A percentile compares a stretch with the other conserved stretches of the same genome.
These are phyloP conservation scores for Mesochorus sp. DNA, from an alignment of 2,888 invertebrate genomes.

Conservation along the genomic window DNA sequence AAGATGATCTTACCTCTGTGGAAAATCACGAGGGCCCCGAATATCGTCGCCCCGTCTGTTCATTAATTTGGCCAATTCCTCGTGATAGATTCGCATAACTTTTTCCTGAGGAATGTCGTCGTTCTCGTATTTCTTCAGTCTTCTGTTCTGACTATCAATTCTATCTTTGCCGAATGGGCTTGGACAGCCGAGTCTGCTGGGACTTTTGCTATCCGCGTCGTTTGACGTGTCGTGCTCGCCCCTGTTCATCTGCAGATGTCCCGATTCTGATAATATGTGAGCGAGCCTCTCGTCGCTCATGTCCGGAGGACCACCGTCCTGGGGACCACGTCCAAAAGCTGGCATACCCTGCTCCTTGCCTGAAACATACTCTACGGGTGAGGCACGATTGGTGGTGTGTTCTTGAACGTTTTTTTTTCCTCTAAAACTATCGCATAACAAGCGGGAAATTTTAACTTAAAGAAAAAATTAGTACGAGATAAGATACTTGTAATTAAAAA, in stretches of 20 bases:
- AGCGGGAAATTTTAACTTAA: slow-evolving; percentile 47
- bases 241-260: slow-evolving; percentile 91
- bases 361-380: slow-evolving; percentile 83
- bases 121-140: slow-evolving; percentile 93
- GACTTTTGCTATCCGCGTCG: slow-evolving; percentile 91
- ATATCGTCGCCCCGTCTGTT: slow-evolving; percentile 89
- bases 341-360: slow-evolving; percentile 93
- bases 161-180: slow-evolving; percentile 90
- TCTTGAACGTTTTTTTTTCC: slow-evolving; percentile 71
- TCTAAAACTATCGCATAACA: slow-evolving; percentile 51
- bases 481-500: slow-evolving; percentile 31
- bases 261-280: slow-evolving; percentile 96
- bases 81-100: slow-evolving; percentile 96
- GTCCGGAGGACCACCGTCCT: slow-evolving; percentile 86
- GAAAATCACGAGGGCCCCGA: slow-evolving; percentile 89
- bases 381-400: slow-evolving; percentile 82
- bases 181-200: slow-evolving; percentile 88
- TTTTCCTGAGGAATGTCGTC: slow-evolving; percentile 98
- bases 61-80: slow-evolving; percentile 96
- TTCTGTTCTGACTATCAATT: slow-evolving; percentile 85
- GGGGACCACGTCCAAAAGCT: slow-evolving; percentile 87
- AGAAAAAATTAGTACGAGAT: slow-evolving; percentile 2
- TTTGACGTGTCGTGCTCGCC: slow-evolving; percentile 83
- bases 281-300: slow-evolving; percentile 96
- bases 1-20: slow-evolving; percentile 87